These are phyloP conservation scores for Eupithecia inturbata DNA, from an alignment of 2,888 invertebrate genomes.

Conservation along the genomic window DNA sequence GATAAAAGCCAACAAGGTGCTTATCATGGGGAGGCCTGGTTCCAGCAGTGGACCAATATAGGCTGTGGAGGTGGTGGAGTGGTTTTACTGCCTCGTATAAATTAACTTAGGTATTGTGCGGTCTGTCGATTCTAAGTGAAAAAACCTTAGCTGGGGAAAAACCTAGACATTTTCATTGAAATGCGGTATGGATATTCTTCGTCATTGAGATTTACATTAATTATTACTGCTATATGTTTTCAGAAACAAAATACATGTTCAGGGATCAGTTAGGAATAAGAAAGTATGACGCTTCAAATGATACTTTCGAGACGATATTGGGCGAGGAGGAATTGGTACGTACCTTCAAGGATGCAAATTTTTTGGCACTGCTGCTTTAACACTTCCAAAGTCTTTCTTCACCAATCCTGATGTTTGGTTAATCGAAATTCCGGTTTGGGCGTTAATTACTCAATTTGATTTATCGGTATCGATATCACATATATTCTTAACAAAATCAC, in stretches of 20 bases:
- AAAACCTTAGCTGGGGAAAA: background rate
- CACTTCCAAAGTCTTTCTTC: background rate
- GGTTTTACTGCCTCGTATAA: no score
- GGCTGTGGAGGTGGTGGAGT: no score
- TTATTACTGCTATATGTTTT: slow-evolving; percentile 43
- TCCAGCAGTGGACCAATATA: no score
- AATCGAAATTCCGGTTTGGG: no score
- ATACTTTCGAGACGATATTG: slow-evolving; percentile 55
- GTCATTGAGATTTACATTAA: background rate
- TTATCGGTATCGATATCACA: background rate
- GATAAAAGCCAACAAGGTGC: no score
- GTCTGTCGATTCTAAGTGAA: background rate
- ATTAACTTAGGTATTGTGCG: background rate
- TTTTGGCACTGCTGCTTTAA: slow-evolving; percentile 12
- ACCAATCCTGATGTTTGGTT: background rate
- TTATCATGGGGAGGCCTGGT: no score
- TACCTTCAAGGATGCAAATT: slow-evolving; percentile 20
- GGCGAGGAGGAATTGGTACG: slow-evolving; percentile 68
- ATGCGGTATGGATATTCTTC: background rate
- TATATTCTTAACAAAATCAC: no score
- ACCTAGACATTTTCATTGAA: background rate
- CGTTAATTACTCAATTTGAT: slow-evolving; percentile 10
- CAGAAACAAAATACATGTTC: slow-evolving; percentile 69
- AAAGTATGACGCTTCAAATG: slow-evolving; percentile 62
- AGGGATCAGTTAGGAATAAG: slow-evolving; percentile 63